Evolutionary conservation across 2,113 vertebrate species (phyloP), one percentile per base, ranked within the genome.

Genomic region (Gallinago paraguaiae): DNA sequence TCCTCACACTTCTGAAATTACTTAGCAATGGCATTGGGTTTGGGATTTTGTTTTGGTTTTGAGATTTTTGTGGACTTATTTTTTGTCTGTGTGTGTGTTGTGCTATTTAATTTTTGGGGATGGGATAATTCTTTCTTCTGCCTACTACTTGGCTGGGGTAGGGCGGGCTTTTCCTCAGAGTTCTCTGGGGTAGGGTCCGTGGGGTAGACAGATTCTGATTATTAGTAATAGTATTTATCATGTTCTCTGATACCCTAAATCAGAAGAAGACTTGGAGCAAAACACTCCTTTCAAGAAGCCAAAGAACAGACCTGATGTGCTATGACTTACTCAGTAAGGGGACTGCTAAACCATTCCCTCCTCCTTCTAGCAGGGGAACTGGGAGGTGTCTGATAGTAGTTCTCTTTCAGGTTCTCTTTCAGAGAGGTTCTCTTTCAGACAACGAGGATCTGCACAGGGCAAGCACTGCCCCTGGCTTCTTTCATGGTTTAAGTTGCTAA

Each of bases 51-150:
- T 45, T 96, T 96, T 92, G 88, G 79, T 77, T 86, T 83, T 80
- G 74, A 81, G 65, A 53, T 3, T 39, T 84, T 80, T 76, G 27
- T 46, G 45, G 23, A 16, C 19, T 28, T 37, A n/a, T 25, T 60
- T 64, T 95, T 95, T 95, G 92, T 95, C 69, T 90, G 1, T 53
- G 5, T 87, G 48, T 69, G 19, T 85, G 27, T 94, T 96, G 96
- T 94, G 92, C 86, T 91, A 57, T 91, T 88, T 70, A n/a, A 81
- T 37, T 43, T 88, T 28, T 88, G 65, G 39, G 31, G 69, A 59
- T 45, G 51, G 43, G n/a, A 53, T 65, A 37, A 79, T 87, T 76
- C 41, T 65, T 91, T 19, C 37, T 88, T 86, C 81, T 86, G 6
- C 45, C 31, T 92, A 35, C 33, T 86, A 54, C 45, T 69, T 82